Conservation (phyloP, 2,797 vertebrate species). For the Phrynocephalus vlangalii region DNA sequence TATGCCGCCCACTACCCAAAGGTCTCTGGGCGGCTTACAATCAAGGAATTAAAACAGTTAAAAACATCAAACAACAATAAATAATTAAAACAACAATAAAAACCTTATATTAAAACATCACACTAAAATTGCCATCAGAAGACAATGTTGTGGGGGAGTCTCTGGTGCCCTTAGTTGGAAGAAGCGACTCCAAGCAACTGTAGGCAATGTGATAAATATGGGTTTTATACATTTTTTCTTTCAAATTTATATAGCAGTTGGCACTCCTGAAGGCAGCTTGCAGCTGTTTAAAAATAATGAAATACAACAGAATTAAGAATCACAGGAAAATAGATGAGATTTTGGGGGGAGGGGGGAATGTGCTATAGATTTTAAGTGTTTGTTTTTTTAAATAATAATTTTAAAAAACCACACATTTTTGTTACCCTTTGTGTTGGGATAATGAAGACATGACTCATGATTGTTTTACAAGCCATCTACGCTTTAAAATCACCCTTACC, state of each 20-base stretch:
- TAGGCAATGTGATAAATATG: neutral
- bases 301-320: neutral
- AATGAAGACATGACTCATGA: slow-evolving; percentile 2
- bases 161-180: neutral
- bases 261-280: neutral
- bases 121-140: too few species aligned
- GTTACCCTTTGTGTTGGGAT: neutral
- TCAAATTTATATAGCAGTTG: neutral
- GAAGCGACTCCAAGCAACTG: neutral
- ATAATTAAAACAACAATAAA: too few species aligned
- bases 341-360: neutral
- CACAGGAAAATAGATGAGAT: neutral
- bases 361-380: slow-evolving; percentile 2
- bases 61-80: too few species aligned
- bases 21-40: too few species aligned
- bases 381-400: neutral
- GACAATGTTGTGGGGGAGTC: neutral
- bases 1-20: too few species aligned
- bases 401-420: neutral
- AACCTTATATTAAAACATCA: too few species aligned
- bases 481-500: neutral
- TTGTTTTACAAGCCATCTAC: neutral
- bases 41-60: too few species aligned
- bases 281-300: neutral
- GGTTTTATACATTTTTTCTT: neutral